Conservation (phyloP, 2,888 invertebrate species). For the Unio delphinus region DNA sequence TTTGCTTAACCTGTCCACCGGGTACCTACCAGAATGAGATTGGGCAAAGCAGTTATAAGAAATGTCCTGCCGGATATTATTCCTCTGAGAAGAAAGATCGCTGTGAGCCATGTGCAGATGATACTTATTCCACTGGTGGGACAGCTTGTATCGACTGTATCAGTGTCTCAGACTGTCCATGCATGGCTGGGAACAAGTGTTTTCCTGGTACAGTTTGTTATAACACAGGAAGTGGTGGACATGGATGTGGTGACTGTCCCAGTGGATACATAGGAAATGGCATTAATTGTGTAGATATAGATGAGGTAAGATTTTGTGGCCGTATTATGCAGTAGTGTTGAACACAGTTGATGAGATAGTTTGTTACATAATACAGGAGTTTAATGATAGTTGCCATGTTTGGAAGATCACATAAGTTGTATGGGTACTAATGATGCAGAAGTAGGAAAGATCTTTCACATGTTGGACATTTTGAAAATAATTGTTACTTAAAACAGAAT, state of each 20-base stretch:
- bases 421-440: too few species aligned
- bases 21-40: conserved; percentile 52
- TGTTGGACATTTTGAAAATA: too few species aligned
- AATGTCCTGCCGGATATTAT: conserved; percentile 48
- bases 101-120: conserved; percentile 47
- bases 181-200: conserved; percentile 40
- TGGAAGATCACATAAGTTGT: too few species aligned
- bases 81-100: conserved; percentile 47
- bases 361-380: too few species aligned
- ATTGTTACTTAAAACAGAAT: too few species aligned
- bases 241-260: conserved; percentile 49
- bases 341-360: too few species aligned
- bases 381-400: too few species aligned
- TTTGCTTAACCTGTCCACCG: conserved; percentile 48
- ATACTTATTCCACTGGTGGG: conserved; percentile 42
- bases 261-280: conserved; percentile 56
- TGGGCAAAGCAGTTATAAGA: conserved; percentile 41
- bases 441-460: too few species aligned
- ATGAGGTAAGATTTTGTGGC: conserved; percentile 47
- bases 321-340: too few species aligned
- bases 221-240: conserved; percentile 38
- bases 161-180: conserved; percentile 45
- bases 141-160: conserved; percentile 41
- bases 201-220: conserved; percentile 36
- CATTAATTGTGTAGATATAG: conserved; percentile 53